These are phyloP conservation scores for Seriola quinqueradiata DNA, from an alignment of 2,113 vertebrate genomes.

Conservation along the genomic window DNA sequence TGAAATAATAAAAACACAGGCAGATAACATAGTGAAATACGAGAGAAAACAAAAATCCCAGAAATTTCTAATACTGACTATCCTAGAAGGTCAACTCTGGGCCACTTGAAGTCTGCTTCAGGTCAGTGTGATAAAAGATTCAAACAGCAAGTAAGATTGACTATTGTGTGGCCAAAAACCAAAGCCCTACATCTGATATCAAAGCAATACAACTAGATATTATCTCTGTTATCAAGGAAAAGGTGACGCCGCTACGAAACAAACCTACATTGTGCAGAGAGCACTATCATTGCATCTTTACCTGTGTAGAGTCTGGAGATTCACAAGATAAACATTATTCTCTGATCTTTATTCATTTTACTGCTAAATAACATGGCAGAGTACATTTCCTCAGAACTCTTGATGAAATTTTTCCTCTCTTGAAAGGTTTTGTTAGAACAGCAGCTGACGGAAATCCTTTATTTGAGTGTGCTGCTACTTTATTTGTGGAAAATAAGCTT, in stretches of 20 bases:
- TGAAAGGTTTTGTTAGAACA: too few relatives aligned
- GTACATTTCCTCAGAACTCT: too few relatives aligned
- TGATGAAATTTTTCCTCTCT: too few relatives aligned
- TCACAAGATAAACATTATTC: too few relatives aligned
- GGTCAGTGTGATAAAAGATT: not conserved
- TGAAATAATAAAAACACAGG: slow-evolving; percentile 52
- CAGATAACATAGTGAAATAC: slow-evolving; percentile 7
- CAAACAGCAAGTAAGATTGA: not conserved
- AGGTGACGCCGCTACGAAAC: not conserved
- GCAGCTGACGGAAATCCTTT: too few relatives aligned
- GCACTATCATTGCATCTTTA: too few relatives aligned
- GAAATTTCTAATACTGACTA: not conserved
- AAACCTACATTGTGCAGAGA: not conserved
- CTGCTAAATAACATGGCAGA: too few relatives aligned
- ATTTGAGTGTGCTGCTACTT: too few relatives aligned
- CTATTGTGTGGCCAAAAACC: not conserved
- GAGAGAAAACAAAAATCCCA: not conserved
- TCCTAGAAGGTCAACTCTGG: not conserved
- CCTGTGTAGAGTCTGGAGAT: too few relatives aligned
- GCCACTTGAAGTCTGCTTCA: not conserved
- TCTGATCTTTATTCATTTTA: too few relatives aligned
- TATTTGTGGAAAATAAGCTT: too few relatives aligned
- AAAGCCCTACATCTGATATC: not conserved
- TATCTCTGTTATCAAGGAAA: not conserved
- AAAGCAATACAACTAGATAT: not conserved